These are phyloP conservation scores for Ennomos quercinarius DNA, from an alignment of 2,888 invertebrate species.

Conservation along the genomic window DNA sequence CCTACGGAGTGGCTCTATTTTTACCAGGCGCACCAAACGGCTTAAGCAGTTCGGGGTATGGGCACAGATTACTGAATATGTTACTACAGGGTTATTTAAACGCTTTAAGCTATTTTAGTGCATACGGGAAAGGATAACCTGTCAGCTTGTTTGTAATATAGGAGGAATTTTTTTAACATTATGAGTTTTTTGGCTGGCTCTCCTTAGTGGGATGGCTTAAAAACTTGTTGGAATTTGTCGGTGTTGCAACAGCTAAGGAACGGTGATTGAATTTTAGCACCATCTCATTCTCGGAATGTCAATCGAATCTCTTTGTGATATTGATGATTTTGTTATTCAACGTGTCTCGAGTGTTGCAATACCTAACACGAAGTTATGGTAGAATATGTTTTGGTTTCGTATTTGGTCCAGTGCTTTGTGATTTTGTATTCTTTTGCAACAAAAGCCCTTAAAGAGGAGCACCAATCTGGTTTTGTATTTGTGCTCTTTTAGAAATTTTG, in stretches of 20 bases:
- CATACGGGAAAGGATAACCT: slow-evolving; percentile 58
- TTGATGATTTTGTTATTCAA: no score
- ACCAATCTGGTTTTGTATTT: no score
- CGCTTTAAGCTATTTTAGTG: slow-evolving; percentile 68
- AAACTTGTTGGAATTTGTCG: slow-evolving; percentile 5
- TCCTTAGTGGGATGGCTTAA: slow-evolving; percentile 11
- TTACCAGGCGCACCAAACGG: slow-evolving; percentile 61
- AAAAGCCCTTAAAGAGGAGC: no score
- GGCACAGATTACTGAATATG: no score
- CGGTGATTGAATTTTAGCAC: background rate
- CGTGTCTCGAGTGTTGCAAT: no score
- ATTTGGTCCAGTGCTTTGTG: no score
- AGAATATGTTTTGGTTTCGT: no score
- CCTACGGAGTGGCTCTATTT: slow-evolving; percentile 72
- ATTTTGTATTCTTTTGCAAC: no score
- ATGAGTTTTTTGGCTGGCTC: slow-evolving; percentile 12
- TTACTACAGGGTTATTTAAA: slow-evolving; percentile 26
- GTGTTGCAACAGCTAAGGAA: slow-evolving; percentile 4
- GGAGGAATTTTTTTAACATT: slow-evolving; percentile 26
- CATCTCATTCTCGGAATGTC: no score
- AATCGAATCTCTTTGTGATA: no score
- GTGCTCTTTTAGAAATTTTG: no score
- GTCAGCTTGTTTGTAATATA: slow-evolving; percentile 40
- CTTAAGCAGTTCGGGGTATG: slow-evolving; percentile 69
- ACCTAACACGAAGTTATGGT: no score